Evolutionary conservation across 2,888 invertebrate genomes (phyloP).

Genomic region (Epinotia ramella): DNA sequence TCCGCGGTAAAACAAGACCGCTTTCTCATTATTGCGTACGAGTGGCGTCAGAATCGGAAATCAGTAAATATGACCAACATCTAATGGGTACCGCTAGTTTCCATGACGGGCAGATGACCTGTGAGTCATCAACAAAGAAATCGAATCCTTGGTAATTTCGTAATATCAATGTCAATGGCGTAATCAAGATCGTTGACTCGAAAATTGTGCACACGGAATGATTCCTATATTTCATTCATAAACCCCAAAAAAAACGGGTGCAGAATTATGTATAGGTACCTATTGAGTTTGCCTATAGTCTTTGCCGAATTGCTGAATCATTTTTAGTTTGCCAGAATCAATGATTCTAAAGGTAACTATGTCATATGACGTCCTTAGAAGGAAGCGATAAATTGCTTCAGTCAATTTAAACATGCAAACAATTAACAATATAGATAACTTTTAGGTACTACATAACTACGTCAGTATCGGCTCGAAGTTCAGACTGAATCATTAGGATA

Average conservation of each 20-base stretch:
- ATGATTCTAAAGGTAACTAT: not conserved
- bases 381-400: not conserved
- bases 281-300: too few species aligned
- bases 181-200: slow-evolving; percentile 29
- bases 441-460: slow-evolving; percentile 3
- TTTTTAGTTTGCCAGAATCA: slow-evolving; percentile 1
- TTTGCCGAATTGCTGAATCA: not conserved
- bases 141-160: slow-evolving; percentile 34
- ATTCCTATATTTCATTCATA: not conserved
- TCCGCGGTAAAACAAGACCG: not conserved
- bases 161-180: slow-evolving; percentile 29
- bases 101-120: slow-evolving; percentile 26
- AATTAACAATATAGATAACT: not conserved
- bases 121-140: slow-evolving; percentile 22
- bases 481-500: slow-evolving; percentile 42
- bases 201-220: not conserved
- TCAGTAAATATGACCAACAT: slow-evolving; percentile 34
- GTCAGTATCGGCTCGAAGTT: slow-evolving; percentile 33
- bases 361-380: not conserved
- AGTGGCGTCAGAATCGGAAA: slow-evolving; percentile 27
- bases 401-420: slow-evolving; percentile 4
- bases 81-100: slow-evolving; percentile 32
- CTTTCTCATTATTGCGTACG: slow-evolving; percentile 19
- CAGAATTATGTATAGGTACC: too few species aligned
- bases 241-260: not conserved